Evolutionary conservation across 2,888 invertebrate species (phyloP), one percentile per base, ranked within the genome.

Genomic region (Pyrgus malvae): DNA sequence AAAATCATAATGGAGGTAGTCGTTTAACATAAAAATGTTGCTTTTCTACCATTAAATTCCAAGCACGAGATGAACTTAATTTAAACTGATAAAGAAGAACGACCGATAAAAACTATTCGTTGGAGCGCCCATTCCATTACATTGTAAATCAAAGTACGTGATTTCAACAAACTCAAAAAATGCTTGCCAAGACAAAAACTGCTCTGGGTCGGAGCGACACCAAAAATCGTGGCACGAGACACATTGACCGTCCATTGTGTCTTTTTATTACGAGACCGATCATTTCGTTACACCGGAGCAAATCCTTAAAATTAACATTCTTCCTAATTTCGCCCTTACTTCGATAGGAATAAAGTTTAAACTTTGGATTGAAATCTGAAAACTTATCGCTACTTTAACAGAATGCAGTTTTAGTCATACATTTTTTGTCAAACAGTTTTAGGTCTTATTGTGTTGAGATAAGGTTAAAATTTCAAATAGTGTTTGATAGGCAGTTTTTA

Each of bases 171-270:
- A 66, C 68, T 72, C 63, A 77, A 79, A 83, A 83, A 80, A 76
- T 63, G 65, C 60, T 56, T 57, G 59, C 60, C 27, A 66, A 42
- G 40, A 41, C 67, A 74, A 65, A 68, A 78, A 61, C 37, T 40
- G 48, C 48, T 70, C 66, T 69, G 70, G 70, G 63, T 67, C 66
- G 68, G 66, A 64, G 64, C 68, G 62, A 67, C 71, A 63, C 75
- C 72, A 74, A 74, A 78, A 83, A 80, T 81, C 71, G 78, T 85
- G 84, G 87, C 87, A 88, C 87, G 87, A 83, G 87, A 80, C 87
- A 85, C 80, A 78, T 77, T 80, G 81, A 78, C 81, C 79, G 75
- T 68, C 74, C 74, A 80, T 80, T 83, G 72, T 78, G 70, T 81
- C 83, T 84, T 82, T 79, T 80, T 80, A 71, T 62, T 48, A 55